These are phyloP conservation scores for Conus canariensis DNA, from an alignment of 2,888 invertebrate species.

Conservation along the genomic window DNA sequence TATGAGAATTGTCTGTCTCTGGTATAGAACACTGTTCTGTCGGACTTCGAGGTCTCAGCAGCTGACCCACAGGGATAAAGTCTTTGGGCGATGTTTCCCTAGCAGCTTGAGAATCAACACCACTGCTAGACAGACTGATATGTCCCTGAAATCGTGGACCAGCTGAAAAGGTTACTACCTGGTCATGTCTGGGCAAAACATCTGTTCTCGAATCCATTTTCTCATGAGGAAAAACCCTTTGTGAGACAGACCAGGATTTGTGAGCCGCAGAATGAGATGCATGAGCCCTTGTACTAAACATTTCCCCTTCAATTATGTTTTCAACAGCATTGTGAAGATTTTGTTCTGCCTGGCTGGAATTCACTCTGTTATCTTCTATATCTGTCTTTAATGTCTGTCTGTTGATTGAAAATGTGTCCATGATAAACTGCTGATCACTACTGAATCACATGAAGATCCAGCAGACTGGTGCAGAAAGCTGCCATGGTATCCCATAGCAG, in stretches of 20 bases:
- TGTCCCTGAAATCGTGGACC: background rate
- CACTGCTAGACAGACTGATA: background rate
- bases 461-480: too few relatives aligned
- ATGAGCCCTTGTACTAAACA: background rate
- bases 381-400: too few relatives aligned
- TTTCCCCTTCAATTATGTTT: conserved; percentile 55
- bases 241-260: background rate
- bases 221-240: background rate
- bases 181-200: background rate
- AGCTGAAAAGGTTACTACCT: conserved; percentile 38
- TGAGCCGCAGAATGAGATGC: background rate
- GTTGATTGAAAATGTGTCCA: too few relatives aligned
- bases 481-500: background rate
- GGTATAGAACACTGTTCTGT: conserved; percentile 56
- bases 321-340: conserved; percentile 56
- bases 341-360: conserved; percentile 7
- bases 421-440: too few relatives aligned
- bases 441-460: too few relatives aligned
- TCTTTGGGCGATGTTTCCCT: background rate
- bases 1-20: conserved; percentile 53
- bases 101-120: conserved; percentile 34
- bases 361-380: background rate
- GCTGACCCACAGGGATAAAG: conserved; percentile 20
- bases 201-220: conserved; percentile 40
- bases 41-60: conserved; percentile 50